Base-by-base conservation (phyloP, 2,888 invertebrate genomes). In the Tetranychus truncatus region DNA sequence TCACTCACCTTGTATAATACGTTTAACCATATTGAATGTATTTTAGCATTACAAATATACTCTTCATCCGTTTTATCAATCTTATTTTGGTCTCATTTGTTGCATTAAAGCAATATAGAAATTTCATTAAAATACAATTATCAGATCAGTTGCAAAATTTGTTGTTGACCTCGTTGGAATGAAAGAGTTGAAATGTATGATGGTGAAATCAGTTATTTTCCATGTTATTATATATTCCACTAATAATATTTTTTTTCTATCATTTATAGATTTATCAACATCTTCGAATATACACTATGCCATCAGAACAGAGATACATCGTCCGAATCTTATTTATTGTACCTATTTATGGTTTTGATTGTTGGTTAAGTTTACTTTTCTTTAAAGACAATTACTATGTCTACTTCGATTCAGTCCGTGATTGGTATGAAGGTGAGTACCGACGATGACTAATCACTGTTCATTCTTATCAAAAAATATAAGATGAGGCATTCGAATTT, bases 301-400 rank as follows among this genome's bases (percentile, higher is more conserved):
- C 99, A 4, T 90, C 95, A 78, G 97, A 99, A 84, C 99, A 99
- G 85, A 88, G 97, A 81, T 99, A 96, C 96, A 99, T 99, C 83
- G 95, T 99, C 74, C 88, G 99, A 80, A 97, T 99, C 81, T 86
- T 99, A 79, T 99, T 99, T 85, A 97, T 99, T 83, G 96, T 99
- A 77, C 99, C 99, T 78, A 96, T 99, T 81, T 99, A 99, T 84
- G 95, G 95, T 45, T 91, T 92, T 81, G 95, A 97, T 85, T 97
- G 97, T 74, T 99, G 97, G 95, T 89, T 99, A 80, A 95, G 95
- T 81, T 87, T 99, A 81, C 85, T 99, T 80, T 97, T 99, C 87
- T 97, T 99, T 86, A 93, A 93, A 84, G 92, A 92, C 80, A 93
- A 96, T 84, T 92, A 93, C 81, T 95, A 95, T 82, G 91, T 99